These are phyloP conservation scores for Phymanthus crucifer DNA, from an alignment of 92 coral and sea anemone genomes.

Conservation along the genomic window DNA sequence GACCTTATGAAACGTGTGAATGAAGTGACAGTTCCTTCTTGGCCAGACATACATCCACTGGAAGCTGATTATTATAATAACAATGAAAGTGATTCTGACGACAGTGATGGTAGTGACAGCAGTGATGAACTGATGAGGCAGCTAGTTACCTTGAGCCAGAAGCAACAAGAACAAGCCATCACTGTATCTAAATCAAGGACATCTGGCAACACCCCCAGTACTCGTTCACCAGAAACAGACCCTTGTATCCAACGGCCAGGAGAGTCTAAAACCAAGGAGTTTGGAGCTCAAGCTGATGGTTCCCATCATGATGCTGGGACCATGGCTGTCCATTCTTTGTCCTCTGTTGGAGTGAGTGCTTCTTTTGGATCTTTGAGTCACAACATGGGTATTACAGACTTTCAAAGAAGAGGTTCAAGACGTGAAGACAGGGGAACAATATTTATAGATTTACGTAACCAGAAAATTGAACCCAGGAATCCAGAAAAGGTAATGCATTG, in stretches of 20 bases:
- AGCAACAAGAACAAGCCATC: constrained; percentile 60
- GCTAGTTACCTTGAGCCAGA: constrained; percentile 62
- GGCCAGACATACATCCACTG: constrained; percentile 26
- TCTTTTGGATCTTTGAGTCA: neutral
- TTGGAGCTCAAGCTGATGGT: constrained; percentile 23
- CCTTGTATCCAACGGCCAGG: neutral
- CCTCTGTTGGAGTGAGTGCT: constrained; percentile 38
- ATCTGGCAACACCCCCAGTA: neutral
- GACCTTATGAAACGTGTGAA: constrained; percentile 44
- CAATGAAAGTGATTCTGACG: constrained; percentile 40
- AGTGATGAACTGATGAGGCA: constrained; percentile 64
- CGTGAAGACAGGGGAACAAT: constrained; percentile 23
- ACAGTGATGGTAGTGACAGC: constrained; percentile 33
- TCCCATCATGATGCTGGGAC: constrained; percentile 17
- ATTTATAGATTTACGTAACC: constrained; percentile 31
- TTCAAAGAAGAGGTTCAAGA: neutral
- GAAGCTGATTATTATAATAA: constrained; percentile 34
- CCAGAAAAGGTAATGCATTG: constrained; percentile 1
- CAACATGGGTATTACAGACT: neutral
- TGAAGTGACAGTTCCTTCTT: constrained; percentile 52
- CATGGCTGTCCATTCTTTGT: constrained; percentile 15
- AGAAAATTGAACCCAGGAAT: constrained; percentile 8
- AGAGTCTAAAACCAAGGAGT: constrained; percentile 11
- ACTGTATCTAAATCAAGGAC: neutral
- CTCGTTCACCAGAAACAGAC: neutral